A percentile compares a stretch with the other conserved stretches of the same genome.
phyloP scores from a whole-genome alignment of 2,113 vertebrate species.

The Aphelocoma coerulescens region DNA sequence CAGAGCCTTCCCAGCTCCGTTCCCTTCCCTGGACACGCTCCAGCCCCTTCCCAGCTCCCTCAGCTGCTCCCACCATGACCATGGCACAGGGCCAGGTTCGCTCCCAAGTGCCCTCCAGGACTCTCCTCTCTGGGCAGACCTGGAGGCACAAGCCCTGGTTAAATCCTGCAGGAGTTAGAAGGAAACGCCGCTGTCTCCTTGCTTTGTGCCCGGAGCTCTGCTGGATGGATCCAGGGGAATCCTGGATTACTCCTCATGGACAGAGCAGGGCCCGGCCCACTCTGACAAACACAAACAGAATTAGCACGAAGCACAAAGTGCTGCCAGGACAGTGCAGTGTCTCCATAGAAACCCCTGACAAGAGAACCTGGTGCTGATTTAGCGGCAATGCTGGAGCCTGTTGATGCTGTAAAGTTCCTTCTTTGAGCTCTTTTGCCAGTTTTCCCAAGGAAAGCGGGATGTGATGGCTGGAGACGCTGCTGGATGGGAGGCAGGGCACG shows the following conservation, averaged over 20 bases:
- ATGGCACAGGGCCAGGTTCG: not conserved
- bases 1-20: not conserved
- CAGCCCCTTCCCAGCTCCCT: not conserved
- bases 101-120: not conserved
- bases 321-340: constrained; percentile 52
- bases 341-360: constrained; percentile 54
- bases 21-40: not conserved
- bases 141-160: not conserved
- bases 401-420: not conserved
- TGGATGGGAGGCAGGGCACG: fast-evolving
- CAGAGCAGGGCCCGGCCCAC: not conserved
- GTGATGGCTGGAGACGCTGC: fast-evolving
- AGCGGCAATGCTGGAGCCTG: not conserved
- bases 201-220: not conserved
- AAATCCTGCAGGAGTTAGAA: fast-evolving
- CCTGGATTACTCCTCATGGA: fast-evolving
- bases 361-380: not conserved
- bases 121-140: not conserved
- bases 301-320: not conserved
- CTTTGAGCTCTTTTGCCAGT: fast-evolving
- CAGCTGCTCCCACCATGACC: not conserved
- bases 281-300: not conserved
- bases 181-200: fast-evolving
- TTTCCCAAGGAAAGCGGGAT: not conserved
- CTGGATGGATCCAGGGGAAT: not conserved